These are phyloP conservation scores for Alethe castanea DNA, from an alignment of 2,113 vertebrate genomes.

Conservation along the genomic window DNA sequence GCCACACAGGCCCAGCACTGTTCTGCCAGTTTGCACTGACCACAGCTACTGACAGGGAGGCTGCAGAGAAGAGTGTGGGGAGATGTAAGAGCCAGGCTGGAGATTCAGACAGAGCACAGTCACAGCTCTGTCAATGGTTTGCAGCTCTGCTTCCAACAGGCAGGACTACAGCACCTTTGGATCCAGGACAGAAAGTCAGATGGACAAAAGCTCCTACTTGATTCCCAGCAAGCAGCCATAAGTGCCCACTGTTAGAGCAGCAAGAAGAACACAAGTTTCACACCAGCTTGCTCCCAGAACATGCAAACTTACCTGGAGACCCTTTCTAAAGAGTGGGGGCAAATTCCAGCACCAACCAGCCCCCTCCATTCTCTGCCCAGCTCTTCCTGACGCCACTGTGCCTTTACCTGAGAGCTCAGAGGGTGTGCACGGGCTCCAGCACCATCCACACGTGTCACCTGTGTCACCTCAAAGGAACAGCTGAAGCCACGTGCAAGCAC, in stretches of 20 bases:
- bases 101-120: background rate
- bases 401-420: background rate
- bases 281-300: background rate
- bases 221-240: background rate
- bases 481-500: background rate
- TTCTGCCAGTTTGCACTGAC: background rate
- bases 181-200: background rate
- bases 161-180: background rate
- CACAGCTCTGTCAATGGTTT: background rate
- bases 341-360: background rate
- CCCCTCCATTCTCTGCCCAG: background rate
- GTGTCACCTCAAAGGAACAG: background rate
- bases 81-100: background rate
- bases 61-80: background rate
- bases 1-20: background rate
- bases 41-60: background rate
- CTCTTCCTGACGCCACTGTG: background rate
- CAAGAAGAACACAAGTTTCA: background rate
- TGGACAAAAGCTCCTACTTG: background rate
- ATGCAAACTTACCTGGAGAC: background rate
- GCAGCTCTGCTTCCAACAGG: background rate
- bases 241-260: accelerated
- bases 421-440: background rate
- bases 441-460: background rate
- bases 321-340: background rate